Evolutionary conservation across 2,888 invertebrate species (phyloP), one percentile per base, ranked within the genome.

Genomic region (Fissipunctia ypsillon): DNA sequence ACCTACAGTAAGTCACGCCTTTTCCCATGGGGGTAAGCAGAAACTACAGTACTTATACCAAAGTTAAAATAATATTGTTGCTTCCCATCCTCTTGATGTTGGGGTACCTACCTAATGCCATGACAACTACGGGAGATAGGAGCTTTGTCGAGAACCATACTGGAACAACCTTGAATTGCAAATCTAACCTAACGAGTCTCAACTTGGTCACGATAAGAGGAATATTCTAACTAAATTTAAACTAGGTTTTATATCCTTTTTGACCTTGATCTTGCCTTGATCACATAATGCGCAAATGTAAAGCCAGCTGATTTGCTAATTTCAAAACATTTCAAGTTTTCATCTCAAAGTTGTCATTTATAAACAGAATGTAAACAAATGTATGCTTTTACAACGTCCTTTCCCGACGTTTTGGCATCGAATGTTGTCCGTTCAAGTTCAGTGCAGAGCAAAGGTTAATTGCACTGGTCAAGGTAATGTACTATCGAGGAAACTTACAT

Each of bases 391-490:
- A 4, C 22, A 54, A 45, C 16, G 60, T 75, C 31, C 54, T 65
- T 64, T 38, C 16, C 0, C 31, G 48, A 43, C 16, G 10, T 56
- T 50, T n/a, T 64, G 59, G 45, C 67, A 60, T 64, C n/a, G 63
- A 76, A 64, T 50, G n/a, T 54, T 50, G 59, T 56, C 25, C 54
- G 38, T 19, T 64, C 48, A 64, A 59, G 67, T 60, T 35, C 64
- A 67, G 43, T 16, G 28, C 52, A 45, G 14, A 60, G 64, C 71
- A 82, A 82, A 80, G 78, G 72, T 77, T 78, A 82, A 65, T 68
- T 77, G 82, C n/a, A 65, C 43, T 64, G 41, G 57, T 48, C 64
- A 81, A 82, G 54, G 78, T 52, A n/a, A n/a, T n/a, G n/a, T n/a
- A n/a, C n/a, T n/a, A n/a, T n/a, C n/a, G n/a, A n/a, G n/a, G n/a